Conservation (phyloP, 2,888 invertebrate genomes). For the Elgonia sp. region DNA sequence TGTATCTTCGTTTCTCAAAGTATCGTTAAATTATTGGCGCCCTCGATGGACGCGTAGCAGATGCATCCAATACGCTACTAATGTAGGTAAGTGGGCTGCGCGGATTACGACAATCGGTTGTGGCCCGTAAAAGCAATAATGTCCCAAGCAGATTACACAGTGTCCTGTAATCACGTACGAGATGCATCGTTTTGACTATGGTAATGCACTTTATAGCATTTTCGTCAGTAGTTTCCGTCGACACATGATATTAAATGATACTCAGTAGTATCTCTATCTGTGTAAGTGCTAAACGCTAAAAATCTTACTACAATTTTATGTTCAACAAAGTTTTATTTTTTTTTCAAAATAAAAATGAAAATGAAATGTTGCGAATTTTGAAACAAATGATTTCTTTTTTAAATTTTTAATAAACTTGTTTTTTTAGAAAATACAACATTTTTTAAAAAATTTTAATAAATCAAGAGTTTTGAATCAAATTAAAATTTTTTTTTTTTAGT, state of each 20-base stretch:
- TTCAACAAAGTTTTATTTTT: too few relatives aligned
- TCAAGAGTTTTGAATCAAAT: too few relatives aligned
- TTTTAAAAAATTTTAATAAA: too few relatives aligned
- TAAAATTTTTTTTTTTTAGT: too few relatives aligned
- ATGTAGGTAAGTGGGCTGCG: conserved; percentile 87
- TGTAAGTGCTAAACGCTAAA: too few relatives aligned
- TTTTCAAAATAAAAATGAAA: too few relatives aligned
- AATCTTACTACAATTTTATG: too few relatives aligned
- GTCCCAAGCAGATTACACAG: conserved; percentile 52
- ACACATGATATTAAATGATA: conserved; percentile 19
- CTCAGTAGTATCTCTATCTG: too few relatives aligned
- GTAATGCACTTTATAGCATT: neutral
- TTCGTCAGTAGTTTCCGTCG: conserved; percentile 2
- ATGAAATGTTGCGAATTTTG: too few relatives aligned
- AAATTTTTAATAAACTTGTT: too few relatives aligned
- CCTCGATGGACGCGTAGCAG: conserved; percentile 67
- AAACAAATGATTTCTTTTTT: too few relatives aligned
- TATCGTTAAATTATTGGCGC: conserved; percentile 68
- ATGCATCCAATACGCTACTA: conserved; percentile 76
- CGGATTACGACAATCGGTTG: conserved; percentile 84
- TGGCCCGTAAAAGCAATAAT: conserved; percentile 65
- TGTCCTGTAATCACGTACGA: conserved; percentile 55
- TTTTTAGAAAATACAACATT: too few relatives aligned
- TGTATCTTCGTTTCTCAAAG: conserved; percentile 52
- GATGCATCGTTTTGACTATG: conserved; percentile 26